Base-by-base conservation (phyloP, 2,797 vertebrate genomes). In the Catharus ustulatus region DNA sequence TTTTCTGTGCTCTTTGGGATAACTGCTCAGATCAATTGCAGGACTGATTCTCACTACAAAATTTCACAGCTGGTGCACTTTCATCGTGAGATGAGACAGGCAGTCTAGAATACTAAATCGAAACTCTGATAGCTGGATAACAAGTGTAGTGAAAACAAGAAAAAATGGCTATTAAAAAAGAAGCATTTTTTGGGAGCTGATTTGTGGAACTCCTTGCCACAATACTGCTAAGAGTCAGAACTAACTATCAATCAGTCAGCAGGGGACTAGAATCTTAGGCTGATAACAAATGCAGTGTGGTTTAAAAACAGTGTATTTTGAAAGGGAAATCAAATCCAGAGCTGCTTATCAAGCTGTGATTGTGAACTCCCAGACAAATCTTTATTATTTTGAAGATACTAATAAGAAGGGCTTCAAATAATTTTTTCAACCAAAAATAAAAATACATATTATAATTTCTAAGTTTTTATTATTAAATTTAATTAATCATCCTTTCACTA, bases 1-100 rank as follows among this genome's bases (percentile, higher is more conserved):
- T 64, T 93, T 94, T 91, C 89, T 93, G 72, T 85, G 63, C 32
- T 64, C 13, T 82, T 84, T 87, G 12, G 29, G 52, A 93, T 95
- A 93, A 91, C 77, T 83, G 20, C 52, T 82, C 16, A 5, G 27
- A 86, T 21, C 0, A 0, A 89, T 46, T 62, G 46, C 66, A 86
- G 75, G 48, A 62, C 82, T 62, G 17, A 30, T 94, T 95, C 85
- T 79, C 62, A 69, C 91, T 87, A 68, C 16, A 63, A 87, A 92
- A 93, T 88, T 78, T 92, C 42, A 87, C 54, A 73, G n/a, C n/a
- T 79, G 49, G 67, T 90, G 74, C 26, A 66, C 40, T 86, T 93
- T 76, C 48, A 68, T 73, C 4, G 12, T 45, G n/a, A 46, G 57
- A 89, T 71, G 71, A 89, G 64, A 82, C 15, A 63, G 67, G 27